Base-by-base conservation (phyloP, 2,888 invertebrate genomes). In the Adelognathus sp. region DNA sequence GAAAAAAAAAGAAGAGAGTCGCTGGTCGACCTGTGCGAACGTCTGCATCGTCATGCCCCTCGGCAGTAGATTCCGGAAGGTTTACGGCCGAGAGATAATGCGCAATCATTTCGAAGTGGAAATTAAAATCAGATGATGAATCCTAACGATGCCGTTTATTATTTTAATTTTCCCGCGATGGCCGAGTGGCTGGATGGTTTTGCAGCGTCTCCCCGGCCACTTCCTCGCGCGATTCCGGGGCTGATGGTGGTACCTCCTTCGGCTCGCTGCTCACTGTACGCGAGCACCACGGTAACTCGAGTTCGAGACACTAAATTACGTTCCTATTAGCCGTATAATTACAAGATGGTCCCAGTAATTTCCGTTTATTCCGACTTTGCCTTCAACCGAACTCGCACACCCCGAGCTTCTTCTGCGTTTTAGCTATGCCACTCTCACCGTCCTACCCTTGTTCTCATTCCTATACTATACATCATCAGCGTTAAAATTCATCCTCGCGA, bases 41-140 rank as follows among this genome's bases (percentile, higher is more conserved):
- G 33, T 33, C 14, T 73, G 63, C 69, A 21, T 41, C 58, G 67
- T 33, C 16, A 21, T 64, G 85, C 86, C 87, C 86, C 86, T 80
- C 82, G 86, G 88, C 87, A 85, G 73, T 88, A 90, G 88, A 90
- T 90, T 87, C 87, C 87, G 88, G 87, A 87, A 88, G 86, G 88
- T 88, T 88, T 87, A 89, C 86, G 85, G 79, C 79, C 69, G 71
- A 82, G 88, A 91, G 90, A 91, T 91, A 91, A 91, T 91, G 91
- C 89, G 90, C 91, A 91, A 91, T 91, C 91, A 91, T 91, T 91
- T 90, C 85, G 89, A 88, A 91, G 91, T 91, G 90, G 90, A 91
- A 91, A 91, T 91, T 91, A 91, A 91, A 91, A 91, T 91, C 91
- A 91, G 90, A 91, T 91, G 91, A 91, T 91, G 91, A 91, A 91